Percentiles rank a stretch among this genome's conserved stretches.
Evolutionary conservation across 1,140 invertebrate species (phyloP).

Genomic region (Drosophila bocki): DNA sequence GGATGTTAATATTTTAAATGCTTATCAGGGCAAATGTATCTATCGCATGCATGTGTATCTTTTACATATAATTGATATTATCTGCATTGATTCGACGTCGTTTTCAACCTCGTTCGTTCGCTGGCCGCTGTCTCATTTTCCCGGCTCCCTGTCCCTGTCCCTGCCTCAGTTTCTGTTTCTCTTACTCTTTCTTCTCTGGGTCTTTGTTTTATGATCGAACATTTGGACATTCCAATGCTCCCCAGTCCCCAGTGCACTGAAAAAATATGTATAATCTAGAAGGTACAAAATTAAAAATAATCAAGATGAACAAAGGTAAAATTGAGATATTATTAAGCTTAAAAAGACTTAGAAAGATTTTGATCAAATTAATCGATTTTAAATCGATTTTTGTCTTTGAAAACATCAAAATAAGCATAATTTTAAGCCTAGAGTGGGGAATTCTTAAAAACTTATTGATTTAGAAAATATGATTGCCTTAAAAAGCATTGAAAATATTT

Average conservation of each 20-base stretch:
- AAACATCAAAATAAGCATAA: too few relatives aligned
- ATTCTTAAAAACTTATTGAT: too few relatives aligned
- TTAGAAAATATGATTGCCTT: too few relatives aligned
- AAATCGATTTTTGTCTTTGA: too few relatives aligned
- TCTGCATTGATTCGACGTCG: conserved; percentile 77
- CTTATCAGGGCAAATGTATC: conserved; percentile 74
- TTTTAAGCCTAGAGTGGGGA: too few relatives aligned
- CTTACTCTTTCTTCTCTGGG: conserved; percentile 15
- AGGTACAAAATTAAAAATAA: background rate
- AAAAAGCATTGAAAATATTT: too few relatives aligned
- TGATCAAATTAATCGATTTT: too few relatives aligned
- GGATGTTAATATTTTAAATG: conserved; percentile 81
- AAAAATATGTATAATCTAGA: background rate
- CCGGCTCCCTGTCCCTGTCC: conserved; percentile 20
- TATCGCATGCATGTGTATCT: conserved; percentile 77
- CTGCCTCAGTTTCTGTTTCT: conserved; percentile 12
- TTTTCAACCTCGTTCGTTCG: conserved; percentile 40
- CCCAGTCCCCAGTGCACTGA: conserved; percentile 5
- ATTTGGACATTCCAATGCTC: conserved; percentile 53
- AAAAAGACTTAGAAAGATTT: accelerated
- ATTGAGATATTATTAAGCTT: background rate
- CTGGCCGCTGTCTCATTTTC: conserved; percentile 15
- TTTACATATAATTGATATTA: conserved; percentile 83
- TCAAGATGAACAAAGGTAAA: too few relatives aligned
- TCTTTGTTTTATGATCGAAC: conserved; percentile 56